These are phyloP conservation scores for Orthosia cruda DNA, from an alignment of 2,888 invertebrate genomes.

Conservation along the genomic window DNA sequence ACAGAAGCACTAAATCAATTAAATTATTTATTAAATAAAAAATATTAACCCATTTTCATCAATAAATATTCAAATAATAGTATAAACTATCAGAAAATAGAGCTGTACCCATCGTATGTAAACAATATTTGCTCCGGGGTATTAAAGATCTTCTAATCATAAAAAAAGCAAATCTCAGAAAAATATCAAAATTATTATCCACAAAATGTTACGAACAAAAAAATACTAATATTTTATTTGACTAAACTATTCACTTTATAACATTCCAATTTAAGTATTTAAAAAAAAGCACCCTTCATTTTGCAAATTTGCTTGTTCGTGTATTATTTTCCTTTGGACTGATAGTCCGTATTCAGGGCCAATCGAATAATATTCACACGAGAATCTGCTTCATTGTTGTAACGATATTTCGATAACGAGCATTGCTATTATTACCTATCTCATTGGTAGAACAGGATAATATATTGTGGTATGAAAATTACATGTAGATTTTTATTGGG, in stretches of 20 bases:
- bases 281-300: neutral
- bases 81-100: no score
- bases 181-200: neutral
- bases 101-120: no score
- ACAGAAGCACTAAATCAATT: no score
- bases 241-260: neutral
- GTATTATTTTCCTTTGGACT: slow-evolving; percentile 4
- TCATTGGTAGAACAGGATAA: neutral
- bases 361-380: slow-evolving; percentile 46
- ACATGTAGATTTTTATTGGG: neutral
- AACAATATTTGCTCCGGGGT: neutral
- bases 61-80: no score
- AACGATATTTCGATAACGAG: slow-evolving; percentile 16
- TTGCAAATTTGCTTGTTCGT: neutral
- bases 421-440: neutral
- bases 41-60: no score
- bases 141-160: neutral
- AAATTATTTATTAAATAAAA: no score
- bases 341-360: slow-evolving; percentile 20
- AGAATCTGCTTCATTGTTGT: slow-evolving; percentile 5
- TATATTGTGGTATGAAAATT: no score
- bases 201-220: neutral
- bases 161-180: neutral
- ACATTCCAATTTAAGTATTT: no score
- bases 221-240: neutral